phyloP scores from a whole-genome alignment of 2,113 vertebrate species.

The Laterallus jamaicensis region DNA sequence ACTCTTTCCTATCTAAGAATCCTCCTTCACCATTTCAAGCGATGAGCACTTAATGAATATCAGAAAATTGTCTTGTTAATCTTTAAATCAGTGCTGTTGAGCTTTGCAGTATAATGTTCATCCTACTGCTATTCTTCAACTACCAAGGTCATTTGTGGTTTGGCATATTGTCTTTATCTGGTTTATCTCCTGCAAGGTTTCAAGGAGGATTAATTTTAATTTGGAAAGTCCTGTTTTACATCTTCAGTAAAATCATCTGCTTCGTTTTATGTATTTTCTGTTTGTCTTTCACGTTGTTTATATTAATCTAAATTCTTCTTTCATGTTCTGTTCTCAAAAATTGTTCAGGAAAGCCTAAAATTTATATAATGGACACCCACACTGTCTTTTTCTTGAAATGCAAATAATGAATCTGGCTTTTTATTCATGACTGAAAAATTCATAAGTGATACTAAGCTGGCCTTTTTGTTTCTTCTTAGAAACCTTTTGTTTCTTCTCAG shows the following conservation, averaged over 20 bases:
- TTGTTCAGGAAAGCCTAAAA: neutral
- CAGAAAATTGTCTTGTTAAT: neutral
- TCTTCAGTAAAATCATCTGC: neutral
- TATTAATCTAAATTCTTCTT: neutral
- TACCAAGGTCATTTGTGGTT: neutral
- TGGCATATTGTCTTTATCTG: neutral
- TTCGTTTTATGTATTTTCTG: neutral
- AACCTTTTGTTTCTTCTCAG: neutral
- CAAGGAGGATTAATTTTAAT: neutral
- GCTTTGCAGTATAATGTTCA: neutral
- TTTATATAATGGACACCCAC: neutral
- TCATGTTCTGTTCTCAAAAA: neutral
- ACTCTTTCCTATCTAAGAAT: neutral
- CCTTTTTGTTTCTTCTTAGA: neutral
- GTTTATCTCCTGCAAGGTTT: neutral
- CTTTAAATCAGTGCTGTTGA: neutral
- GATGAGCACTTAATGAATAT: neutral
- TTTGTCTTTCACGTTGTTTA: neutral
- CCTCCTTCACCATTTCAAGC: neutral
- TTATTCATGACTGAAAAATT: neutral
- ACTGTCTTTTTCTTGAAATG: neutral
- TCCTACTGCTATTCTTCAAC: neutral
- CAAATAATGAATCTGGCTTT: neutral
- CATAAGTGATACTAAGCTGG: neutral
- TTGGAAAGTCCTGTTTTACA: neutral